Evolutionary conservation across 1,140 invertebrate species (phyloP).

Genomic region (Ctenoplectra terminalis): DNA sequence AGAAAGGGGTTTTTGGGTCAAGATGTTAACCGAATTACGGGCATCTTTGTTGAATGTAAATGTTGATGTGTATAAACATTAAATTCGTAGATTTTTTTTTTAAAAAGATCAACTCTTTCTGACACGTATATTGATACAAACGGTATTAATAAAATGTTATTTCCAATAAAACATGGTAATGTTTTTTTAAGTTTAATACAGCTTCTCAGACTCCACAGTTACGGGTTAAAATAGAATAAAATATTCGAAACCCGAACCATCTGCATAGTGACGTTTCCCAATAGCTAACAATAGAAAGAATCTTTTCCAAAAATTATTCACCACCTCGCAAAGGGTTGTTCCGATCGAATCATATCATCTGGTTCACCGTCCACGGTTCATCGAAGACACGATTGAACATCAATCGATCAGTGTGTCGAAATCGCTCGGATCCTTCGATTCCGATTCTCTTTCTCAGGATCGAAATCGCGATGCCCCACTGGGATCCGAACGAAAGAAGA

Average conservation of each 20-base stretch:
- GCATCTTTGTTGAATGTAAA: neutral
- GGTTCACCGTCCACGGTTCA: neutral
- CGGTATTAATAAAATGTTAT: too few species aligned
- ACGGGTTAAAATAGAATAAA: too few species aligned
- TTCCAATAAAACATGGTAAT: too few species aligned
- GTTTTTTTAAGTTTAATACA: too few species aligned
- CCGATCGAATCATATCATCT: neutral
- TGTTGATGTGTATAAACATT: neutral
- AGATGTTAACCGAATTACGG: neutral
- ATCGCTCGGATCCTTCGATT: conserved; percentile 7
- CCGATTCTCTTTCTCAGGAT: conserved; percentile 62
- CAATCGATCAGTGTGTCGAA: conserved; percentile 11
- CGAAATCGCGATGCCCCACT: conserved; percentile 70
- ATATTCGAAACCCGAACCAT: too few species aligned
- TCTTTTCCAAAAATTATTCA: neutral
- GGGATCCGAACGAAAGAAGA: conserved; percentile 70
- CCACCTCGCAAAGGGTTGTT: neutral
- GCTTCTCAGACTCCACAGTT: too few species aligned
- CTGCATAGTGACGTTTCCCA: too few species aligned
- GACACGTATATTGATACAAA: too few species aligned
- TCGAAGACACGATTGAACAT: neutral
- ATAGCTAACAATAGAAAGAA: neutral
- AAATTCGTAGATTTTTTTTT: too few species aligned
- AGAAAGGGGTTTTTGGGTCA: conserved; percentile 3
- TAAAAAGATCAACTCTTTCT: too few species aligned